Evolutionary conservation across 1,140 invertebrate species (phyloP).

Genomic region (Episyrphus balteatus): DNA sequence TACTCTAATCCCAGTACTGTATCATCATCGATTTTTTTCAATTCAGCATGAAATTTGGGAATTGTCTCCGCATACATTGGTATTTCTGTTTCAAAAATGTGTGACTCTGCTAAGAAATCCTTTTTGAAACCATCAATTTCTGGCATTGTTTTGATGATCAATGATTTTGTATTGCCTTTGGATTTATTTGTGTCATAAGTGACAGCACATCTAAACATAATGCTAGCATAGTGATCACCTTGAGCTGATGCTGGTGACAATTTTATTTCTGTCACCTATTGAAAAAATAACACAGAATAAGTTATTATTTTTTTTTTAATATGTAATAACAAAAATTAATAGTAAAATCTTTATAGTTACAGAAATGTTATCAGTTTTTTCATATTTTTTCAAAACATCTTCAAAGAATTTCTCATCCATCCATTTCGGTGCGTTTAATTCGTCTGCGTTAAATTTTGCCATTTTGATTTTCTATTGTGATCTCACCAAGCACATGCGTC

Average conservation of each 20-base stretch:
- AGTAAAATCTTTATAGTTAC: no score
- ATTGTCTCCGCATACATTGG: slow-evolving; percentile 3
- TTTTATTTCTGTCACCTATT: background rate
- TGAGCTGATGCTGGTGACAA: slow-evolving; percentile 2
- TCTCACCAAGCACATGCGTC: no score
- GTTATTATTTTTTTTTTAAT: no score
- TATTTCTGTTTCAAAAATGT: slow-evolving; percentile 4
- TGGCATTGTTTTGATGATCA: slow-evolving; percentile 5
- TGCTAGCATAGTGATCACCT: slow-evolving; percentile 7
- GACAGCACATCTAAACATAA: slow-evolving; percentile 3
- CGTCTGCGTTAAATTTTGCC: no score
- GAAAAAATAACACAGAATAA: no score
- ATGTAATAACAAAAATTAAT: no score
- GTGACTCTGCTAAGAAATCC: background rate
- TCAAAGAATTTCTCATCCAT: no score
- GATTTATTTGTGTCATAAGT: background rate
- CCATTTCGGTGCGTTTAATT: no score
- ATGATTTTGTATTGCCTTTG: background rate
- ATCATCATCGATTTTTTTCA: slow-evolving; percentile 1
- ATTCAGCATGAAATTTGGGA: slow-evolving; percentile 2
- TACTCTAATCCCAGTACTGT: slow-evolving; percentile 3
- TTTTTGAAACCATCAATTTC: slow-evolving; percentile 1
- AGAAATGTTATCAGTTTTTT: no score
- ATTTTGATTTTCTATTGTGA: no score
- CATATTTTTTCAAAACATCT: no score